Evolutionary conservation across 2,888 invertebrate species (phyloP), one percentile per base, ranked within the genome.

Genomic region (Sinohyriopsis cumingii): DNA sequence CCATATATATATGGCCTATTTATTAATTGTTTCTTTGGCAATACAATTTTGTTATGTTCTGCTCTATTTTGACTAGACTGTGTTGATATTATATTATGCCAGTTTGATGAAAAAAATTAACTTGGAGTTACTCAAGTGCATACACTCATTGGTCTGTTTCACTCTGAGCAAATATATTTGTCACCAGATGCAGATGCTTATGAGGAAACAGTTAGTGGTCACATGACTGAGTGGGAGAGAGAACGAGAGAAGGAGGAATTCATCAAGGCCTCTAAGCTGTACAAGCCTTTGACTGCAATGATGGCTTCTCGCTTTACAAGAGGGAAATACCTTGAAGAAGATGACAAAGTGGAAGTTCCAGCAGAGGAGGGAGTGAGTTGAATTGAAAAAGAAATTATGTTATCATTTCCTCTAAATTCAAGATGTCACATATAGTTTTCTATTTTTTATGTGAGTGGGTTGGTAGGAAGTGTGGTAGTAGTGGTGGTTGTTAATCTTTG

Each of bases 241-340:
- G 93, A 95, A 79, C 93, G 93, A 80, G 97, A 97, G 88, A 90
- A 92, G 77, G 91, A 92, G 69, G 96, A 97, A 88, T 97, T 97
- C 87, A 93, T 94, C 63, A 94, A 94, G 86, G 94, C 95, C 0
- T 92, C 93, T 0, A 93, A 93, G 78, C 90, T 96, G 72, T 95
- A 94, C 87, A 92, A 91, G 65, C 95, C 94, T 0, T 88, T 94
- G 71, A 87, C 90, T 62, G 85, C 87, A 18, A 80, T 87, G 80
- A 91, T 92, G 88, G 91, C 91, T 20, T 92, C 92, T 74, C 92
- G 93, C 76, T 95, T 95, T 88, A 93, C 94, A 0, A 91, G 93
- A 0, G 94, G 93, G n/a, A 82, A 82, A 67, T 80, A 78, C 59
- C 66, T 75, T 20, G 81, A 82, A 53, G 87, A 85, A 69, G 79